Evolutionary conservation across 2,113 vertebrate genomes (phyloP).

Genomic region (Felis catus): F.catus_Fca126_mat1.0 CM031414.1:135877001-135877500

Average conservation of each 20-base stretch:
- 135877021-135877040: neutral
- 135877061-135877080: neutral
- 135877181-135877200: neutral
- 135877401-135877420: neutral
- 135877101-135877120: neutral
- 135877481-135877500: too few species aligned
- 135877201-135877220: neutral
- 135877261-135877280: rapidly evolving
- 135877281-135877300: neutral
- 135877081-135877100: neutral
- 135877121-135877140: neutral
- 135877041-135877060: too few species aligned
- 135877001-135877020: neutral
- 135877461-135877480: too few species aligned
- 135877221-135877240: neutral
- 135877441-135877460: rapidly evolving
- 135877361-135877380: neutral
- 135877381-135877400: neutral
- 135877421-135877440: rapidly evolving
- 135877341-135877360: neutral
- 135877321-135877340: neutral
- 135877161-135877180: neutral
- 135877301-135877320: neutral
- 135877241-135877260: too few species aligned
- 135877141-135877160: rapidly evolving